Evolutionary conservation across 2,797 vertebrate genomes (phyloP).

Genomic region (Microchirus variegatus): DNA sequence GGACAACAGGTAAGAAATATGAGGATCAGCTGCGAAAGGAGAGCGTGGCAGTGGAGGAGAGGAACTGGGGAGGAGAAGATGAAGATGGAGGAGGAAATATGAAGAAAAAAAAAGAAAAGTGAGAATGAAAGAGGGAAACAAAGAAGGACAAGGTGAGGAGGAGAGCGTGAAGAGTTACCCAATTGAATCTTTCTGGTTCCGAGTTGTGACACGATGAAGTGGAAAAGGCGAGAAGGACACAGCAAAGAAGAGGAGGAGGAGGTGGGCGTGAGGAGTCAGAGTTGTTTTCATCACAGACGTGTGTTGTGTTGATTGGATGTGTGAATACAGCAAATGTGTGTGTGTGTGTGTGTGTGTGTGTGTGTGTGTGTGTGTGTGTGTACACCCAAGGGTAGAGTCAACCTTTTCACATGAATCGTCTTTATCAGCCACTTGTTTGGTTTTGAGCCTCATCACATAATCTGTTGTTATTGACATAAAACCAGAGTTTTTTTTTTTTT

Average conservation of each 20-base stretch:
- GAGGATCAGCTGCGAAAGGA: background rate
- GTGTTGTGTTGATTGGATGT: slow-evolving; percentile 61
- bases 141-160: background rate
- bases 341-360: slow-evolving; percentile 23
- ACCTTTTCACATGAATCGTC: slow-evolving; percentile 51
- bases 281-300: slow-evolving; percentile 63
- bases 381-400: slow-evolving; percentile 54
- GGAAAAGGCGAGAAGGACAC: background rate
- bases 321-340: slow-evolving; percentile 58
- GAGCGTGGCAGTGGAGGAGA: background rate
- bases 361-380: slow-evolving; percentile 18
- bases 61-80: background rate
- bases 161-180: background rate
- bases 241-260: slow-evolving; percentile 34
- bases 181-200: background rate
- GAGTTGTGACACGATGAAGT: slow-evolving; percentile 1
- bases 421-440: slow-evolving; percentile 53
- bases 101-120: background rate
- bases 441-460: slow-evolving; percentile 37
- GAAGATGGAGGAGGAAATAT: background rate
- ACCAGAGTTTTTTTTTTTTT: too few relatives aligned
- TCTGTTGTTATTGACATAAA: slow-evolving; percentile 7
- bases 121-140: background rate
- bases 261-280: slow-evolving; percentile 55
- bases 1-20: background rate